phyloP scores from a whole-genome alignment of 2,888 invertebrate species.

The Mycogona germanica region DNA sequence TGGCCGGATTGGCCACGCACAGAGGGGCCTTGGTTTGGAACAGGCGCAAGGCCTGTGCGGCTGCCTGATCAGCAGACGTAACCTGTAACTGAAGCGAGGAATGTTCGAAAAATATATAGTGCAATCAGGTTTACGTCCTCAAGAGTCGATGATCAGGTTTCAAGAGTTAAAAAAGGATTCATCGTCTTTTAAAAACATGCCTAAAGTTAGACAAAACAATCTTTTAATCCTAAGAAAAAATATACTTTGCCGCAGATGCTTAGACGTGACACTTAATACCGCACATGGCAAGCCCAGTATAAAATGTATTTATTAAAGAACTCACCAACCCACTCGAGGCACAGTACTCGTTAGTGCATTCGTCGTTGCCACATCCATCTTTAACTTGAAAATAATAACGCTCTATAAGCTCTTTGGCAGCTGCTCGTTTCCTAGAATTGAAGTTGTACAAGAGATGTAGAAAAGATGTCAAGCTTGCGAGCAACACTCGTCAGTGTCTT shows the following conservation, averaged over 20 bases:
- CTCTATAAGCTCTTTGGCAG: conserved; percentile 74
- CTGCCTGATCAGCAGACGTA: conserved; percentile 76
- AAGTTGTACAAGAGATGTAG: background rate
- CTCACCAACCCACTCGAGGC: conserved; percentile 75
- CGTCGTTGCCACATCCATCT: conserved; percentile 82
- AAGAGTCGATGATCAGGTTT: too few relatives aligned
- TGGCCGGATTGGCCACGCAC: conserved; percentile 30
- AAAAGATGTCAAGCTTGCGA: background rate
- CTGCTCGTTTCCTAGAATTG: conserved; percentile 33
- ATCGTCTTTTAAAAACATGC: background rate
- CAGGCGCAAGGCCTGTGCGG: conserved; percentile 73
- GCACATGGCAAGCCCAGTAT: background rate
- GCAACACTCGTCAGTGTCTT: too few relatives aligned
- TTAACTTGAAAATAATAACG: conserved; percentile 85
- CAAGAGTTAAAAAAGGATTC: background rate
- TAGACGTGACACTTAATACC: background rate
- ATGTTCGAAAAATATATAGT: background rate
- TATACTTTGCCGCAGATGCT: background rate
- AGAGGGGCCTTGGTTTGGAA: conserved; percentile 28
- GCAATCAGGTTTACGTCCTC: background rate
- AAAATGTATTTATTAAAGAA: background rate
- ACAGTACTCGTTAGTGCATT: conserved; percentile 74
- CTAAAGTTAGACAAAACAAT: background rate
- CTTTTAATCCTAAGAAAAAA: background rate
- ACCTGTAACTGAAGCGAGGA: conserved; percentile 46